Percentiles rank a stretch among this genome's conserved stretches.
Conservation (phyloP, 2,113 vertebrate genomes). For the Chelonoidis abingdonii region DNA sequence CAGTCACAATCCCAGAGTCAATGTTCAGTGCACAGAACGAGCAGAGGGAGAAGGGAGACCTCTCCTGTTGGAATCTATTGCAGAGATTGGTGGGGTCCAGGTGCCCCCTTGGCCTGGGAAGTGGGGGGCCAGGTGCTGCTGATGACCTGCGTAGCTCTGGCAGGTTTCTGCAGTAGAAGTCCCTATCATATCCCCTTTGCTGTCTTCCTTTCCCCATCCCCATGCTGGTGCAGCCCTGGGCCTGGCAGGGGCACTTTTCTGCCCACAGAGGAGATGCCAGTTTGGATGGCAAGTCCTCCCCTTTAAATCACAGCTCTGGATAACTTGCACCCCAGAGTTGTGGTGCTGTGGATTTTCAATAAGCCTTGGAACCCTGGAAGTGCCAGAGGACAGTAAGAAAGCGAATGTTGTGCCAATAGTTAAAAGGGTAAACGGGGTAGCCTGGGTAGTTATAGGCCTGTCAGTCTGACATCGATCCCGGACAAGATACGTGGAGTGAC, state of each 20-base stretch:
- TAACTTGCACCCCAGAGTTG: background rate
- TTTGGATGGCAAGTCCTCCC: background rate
- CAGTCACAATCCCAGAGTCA: background rate
- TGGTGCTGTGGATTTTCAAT: too few relatives aligned
- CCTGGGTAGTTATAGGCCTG: too few relatives aligned
- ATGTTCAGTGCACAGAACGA: background rate
- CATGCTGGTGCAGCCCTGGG: background rate
- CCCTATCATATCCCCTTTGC: too few relatives aligned
- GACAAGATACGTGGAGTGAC: too few relatives aligned
- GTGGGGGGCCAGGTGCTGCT: background rate
- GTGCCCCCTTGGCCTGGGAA: background rate
- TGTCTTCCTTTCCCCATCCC: too few relatives aligned
- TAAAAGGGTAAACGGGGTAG: too few relatives aligned
- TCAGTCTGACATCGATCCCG: too few relatives aligned
- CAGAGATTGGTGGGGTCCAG: background rate
- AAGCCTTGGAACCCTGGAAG: background rate
- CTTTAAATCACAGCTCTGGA: background rate
- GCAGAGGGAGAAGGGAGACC: too few relatives aligned
- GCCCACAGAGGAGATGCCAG: background rate
- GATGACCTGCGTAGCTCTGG: background rate
- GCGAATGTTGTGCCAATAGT: background rate
- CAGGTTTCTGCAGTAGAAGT: background rate
- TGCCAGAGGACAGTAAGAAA: background rate
- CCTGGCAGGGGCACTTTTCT: background rate
- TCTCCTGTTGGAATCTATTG: background rate